A percentile compares a stretch with the other conserved stretches of the same genome.
These are phyloP conservation scores for Nothocercus julius DNA, from an alignment of 2,113 vertebrate genomes.

Conservation along the genomic window DNA sequence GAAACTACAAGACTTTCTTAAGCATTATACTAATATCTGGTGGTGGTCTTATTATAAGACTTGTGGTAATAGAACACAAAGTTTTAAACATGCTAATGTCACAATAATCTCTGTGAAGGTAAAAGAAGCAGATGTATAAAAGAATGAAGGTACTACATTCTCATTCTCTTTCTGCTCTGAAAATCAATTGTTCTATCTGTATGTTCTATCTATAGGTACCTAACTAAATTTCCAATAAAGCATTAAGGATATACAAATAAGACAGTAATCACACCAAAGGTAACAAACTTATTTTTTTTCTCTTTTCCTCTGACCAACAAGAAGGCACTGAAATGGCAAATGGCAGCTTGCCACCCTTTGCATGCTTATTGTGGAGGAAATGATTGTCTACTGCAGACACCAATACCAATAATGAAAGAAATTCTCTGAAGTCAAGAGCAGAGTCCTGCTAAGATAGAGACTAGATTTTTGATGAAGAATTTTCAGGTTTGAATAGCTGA, in stretches of 20 bases:
- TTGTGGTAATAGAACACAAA: background rate
- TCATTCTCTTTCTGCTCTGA: background rate
- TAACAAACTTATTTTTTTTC: background rate
- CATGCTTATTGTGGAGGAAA: background rate
- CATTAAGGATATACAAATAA: background rate
- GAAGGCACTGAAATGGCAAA: background rate
- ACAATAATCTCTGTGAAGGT: background rate
- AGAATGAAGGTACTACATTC: background rate
- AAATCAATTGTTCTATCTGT: background rate
- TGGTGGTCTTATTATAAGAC: background rate
- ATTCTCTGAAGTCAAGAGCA: background rate
- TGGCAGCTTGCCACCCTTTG: background rate
- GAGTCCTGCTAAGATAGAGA: background rate
- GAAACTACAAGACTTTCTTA: background rate
- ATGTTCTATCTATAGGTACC: background rate
- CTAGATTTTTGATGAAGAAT: background rate
- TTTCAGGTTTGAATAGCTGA: background rate
- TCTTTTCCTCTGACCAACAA: background rate
- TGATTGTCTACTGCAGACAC: background rate
- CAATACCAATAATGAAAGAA: background rate
- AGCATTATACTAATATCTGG: fast-evolving
- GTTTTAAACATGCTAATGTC: background rate
- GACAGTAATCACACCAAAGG: background rate
- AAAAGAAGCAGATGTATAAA: background rate
- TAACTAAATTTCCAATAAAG: background rate